Percentiles rank a stretch among this genome's conserved stretches.
phyloP scores from a whole-genome alignment of 2,113 vertebrate species.

The Montifringilla adamsi region DNA sequence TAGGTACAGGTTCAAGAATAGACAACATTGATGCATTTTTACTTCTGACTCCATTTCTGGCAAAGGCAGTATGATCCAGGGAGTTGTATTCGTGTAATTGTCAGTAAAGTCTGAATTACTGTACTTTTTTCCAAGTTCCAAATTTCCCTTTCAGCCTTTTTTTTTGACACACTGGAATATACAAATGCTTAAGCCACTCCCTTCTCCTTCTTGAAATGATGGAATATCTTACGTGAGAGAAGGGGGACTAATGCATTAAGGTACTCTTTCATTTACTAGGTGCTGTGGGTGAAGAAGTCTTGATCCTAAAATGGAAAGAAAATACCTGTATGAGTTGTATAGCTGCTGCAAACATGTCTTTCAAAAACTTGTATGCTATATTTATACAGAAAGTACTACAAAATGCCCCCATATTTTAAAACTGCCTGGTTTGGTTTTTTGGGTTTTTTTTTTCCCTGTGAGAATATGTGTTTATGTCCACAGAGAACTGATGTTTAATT shows the following conservation, averaged over 20 bases:
- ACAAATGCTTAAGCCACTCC: background rate
- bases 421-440: background rate
- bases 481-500: background rate
- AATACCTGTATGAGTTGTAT: background rate
- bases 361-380: background rate
- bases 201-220: background rate
- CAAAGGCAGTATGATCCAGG: background rate
- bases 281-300: background rate
- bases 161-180: background rate
- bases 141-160: background rate
- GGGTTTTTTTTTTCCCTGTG: background rate
- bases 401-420: background rate
- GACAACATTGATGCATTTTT: background rate
- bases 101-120: background rate
- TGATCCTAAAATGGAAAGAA: background rate
- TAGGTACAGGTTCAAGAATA: background rate
- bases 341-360: background rate
- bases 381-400: background rate
- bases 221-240: background rate
- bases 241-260: background rate
- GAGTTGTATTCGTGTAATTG: background rate
- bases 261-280: background rate
- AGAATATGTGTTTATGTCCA: background rate
- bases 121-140: slow-evolving; percentile 12
- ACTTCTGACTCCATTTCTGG: background rate